These are phyloP conservation scores for Orgyia antiqua DNA, from an alignment of 2,888 invertebrate species.

Conservation along the genomic window DNA sequence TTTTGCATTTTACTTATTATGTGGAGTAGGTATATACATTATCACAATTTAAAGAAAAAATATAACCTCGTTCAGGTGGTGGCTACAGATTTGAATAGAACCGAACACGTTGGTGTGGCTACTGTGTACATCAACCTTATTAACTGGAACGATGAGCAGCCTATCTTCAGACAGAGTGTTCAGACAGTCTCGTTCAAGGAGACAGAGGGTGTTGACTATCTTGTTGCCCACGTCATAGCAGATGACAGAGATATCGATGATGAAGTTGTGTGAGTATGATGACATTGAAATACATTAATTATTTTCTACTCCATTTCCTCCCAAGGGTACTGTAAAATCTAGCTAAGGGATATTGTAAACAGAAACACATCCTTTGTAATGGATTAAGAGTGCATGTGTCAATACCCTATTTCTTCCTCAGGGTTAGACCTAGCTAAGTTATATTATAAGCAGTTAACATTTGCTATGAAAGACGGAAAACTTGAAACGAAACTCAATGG, in stretches of 20 bases:
- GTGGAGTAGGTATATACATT: too few relatives aligned
- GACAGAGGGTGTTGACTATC: constrained; percentile 64
- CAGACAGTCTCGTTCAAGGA: constrained; percentile 70
- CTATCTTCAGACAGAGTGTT: constrained; percentile 71
- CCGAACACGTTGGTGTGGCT: constrained; percentile 46
- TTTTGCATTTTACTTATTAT: too few relatives aligned
- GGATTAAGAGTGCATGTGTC: too few relatives aligned
- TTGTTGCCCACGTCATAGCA: constrained; percentile 76
- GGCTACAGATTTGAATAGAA: constrained; percentile 50
- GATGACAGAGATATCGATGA: constrained; percentile 80
- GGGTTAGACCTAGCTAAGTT: too few relatives aligned
- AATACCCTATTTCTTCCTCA: too few relatives aligned
- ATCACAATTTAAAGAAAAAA: too few relatives aligned
- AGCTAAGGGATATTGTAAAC: too few relatives aligned
- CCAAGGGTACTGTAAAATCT: too few relatives aligned
- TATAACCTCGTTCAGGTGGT: constrained; percentile 35
- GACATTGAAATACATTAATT: too few relatives aligned
- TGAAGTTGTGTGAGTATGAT: constrained; percentile 71
- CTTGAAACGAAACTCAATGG: too few relatives aligned
- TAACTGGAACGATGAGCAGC: constrained; percentile 85
- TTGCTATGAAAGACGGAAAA: too few relatives aligned
- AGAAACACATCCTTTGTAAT: neutral
- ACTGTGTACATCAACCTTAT: constrained; percentile 70
- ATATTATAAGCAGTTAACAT: too few relatives aligned
- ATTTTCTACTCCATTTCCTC: neutral